phyloP scores from a whole-genome alignment of 2,113 vertebrate species.

The Clarias magur region DNA sequence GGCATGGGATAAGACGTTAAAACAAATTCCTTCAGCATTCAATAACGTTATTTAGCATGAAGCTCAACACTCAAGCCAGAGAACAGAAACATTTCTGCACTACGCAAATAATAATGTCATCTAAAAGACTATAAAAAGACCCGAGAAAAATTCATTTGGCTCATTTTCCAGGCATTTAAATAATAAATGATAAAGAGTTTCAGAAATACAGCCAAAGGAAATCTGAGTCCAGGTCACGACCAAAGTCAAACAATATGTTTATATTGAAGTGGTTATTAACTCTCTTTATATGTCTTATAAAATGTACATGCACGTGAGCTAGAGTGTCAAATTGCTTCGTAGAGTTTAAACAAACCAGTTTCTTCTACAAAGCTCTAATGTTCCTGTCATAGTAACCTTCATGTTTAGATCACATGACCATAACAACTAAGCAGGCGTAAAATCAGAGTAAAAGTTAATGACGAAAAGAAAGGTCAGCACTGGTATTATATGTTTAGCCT shows the following conservation, averaged over 20 bases:
- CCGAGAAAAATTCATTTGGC: neutral
- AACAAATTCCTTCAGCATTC: constrained; percentile 18
- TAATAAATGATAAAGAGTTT: neutral
- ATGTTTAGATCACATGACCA: neutral
- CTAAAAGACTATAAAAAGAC: neutral
- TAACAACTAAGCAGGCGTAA: neutral
- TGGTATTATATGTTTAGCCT: neutral
- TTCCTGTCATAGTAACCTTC: neutral
- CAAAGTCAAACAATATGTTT: neutral
- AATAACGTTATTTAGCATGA: neutral
- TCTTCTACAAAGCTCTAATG: neutral
- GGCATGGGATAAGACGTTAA: neutral
- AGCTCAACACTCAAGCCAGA: neutral
- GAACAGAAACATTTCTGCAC: neutral
- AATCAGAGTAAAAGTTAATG: neutral
- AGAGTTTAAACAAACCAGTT: neutral
- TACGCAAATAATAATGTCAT: neutral
- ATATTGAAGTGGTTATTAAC: neutral
- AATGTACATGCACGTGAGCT: neutral
- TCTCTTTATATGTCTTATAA: neutral
- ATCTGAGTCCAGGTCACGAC: neutral
- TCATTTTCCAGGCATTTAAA: constrained; percentile 8
- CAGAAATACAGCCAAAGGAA: neutral
- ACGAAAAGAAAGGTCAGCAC: neutral
- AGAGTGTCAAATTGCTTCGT: neutral